Evolutionary conservation across 2,113 vertebrate genomes (phyloP).

Genomic region (Lasiurus borealis): DNA sequence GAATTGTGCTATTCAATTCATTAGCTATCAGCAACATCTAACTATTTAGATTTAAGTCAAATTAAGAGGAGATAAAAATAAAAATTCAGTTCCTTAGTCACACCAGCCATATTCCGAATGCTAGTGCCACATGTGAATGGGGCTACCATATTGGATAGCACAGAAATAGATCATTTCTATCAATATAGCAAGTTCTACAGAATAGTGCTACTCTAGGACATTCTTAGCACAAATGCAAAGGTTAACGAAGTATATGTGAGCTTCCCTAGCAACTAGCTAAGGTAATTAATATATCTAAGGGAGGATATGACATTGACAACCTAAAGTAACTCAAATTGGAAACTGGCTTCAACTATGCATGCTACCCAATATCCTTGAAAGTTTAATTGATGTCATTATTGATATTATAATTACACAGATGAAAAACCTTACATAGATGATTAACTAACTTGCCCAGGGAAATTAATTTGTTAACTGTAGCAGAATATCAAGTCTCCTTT

Average conservation of each 20-base stretch:
- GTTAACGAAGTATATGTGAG: neutral
- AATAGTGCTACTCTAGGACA: neutral
- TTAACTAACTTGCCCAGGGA: neutral
- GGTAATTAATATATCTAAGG: neutral
- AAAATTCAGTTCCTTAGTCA: conserved; percentile 24
- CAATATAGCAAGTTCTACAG: neutral
- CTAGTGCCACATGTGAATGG: neutral
- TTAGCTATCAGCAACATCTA: neutral
- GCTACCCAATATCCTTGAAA: neutral
- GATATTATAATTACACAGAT: neutral
- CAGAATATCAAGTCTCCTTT: neutral
- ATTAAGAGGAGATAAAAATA: neutral
- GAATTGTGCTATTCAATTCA: neutral
- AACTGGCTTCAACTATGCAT: neutral
- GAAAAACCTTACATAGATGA: conserved; percentile 4
- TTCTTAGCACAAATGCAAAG: neutral
- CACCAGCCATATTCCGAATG: neutral
- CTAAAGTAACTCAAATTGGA: neutral
- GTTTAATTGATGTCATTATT: conserved; percentile 2
- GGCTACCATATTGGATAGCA: neutral
- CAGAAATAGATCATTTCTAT: neutral
- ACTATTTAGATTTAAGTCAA: conserved; percentile 25
- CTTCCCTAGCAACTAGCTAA: neutral
- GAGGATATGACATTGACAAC: neutral
- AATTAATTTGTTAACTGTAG: neutral